Evolutionary conservation across 2,113 vertebrate genomes (phyloP).

Genomic region (Conger conger): DNA sequence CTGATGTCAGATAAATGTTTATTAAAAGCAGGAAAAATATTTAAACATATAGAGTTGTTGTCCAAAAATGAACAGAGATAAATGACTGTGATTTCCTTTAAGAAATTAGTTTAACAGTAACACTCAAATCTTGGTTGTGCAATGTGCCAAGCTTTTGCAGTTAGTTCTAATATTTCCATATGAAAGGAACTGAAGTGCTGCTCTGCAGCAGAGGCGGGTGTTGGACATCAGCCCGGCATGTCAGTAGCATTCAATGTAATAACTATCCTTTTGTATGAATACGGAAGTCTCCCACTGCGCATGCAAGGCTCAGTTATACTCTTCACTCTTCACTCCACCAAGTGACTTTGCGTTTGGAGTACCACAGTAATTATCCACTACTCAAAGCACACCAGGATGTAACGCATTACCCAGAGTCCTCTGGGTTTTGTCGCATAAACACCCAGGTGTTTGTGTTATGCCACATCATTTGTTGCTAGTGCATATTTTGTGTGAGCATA

Average conservation of each 20-base stretch:
- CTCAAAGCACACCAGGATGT: background rate
- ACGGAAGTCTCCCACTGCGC: background rate
- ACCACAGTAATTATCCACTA: background rate
- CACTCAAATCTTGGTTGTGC: background rate
- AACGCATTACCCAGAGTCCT: background rate
- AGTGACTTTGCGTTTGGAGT: background rate
- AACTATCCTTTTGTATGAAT: background rate
- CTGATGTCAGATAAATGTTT: background rate
- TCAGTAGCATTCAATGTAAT: background rate
- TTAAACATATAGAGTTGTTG: background rate
- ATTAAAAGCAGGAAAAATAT: background rate
- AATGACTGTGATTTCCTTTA: too few relatives aligned
- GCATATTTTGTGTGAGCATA: background rate
- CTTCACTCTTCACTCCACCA: background rate
- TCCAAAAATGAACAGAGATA: too few relatives aligned
- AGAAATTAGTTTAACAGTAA: background rate
- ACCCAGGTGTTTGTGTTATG: background rate
- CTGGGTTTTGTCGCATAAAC: background rate
- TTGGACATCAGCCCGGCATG: background rate
- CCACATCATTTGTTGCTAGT: background rate
- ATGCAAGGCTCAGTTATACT: background rate
- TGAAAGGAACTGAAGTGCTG: background rate
- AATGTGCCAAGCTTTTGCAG: background rate
- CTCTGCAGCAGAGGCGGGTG: background rate
- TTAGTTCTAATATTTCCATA: background rate